Percentiles rank a stretch among this genome's conserved stretches.
phyloP scores from a whole-genome alignment of 2,113 vertebrate species.

The Psittacula cyanocephala region DNA sequence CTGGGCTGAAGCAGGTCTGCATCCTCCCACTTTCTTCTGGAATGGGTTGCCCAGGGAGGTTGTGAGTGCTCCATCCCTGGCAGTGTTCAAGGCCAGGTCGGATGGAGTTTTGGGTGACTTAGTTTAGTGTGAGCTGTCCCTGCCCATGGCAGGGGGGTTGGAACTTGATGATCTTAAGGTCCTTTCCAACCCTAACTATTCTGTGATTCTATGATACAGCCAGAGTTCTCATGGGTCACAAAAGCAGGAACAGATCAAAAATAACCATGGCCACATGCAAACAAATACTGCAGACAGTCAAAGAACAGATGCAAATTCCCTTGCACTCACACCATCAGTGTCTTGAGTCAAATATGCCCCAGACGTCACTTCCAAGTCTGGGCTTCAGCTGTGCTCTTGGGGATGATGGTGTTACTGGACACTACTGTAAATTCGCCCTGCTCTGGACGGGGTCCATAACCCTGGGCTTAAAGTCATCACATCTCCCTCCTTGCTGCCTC shows the following conservation, averaged over 20 bases:
- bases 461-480: neutral
- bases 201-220: neutral
- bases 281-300: neutral
- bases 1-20: neutral
- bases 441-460: neutral
- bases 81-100: too few relatives aligned
- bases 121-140: too few relatives aligned
- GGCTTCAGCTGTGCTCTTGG: neutral
- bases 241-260: neutral
- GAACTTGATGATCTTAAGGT: too few relatives aligned
- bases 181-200: too few relatives aligned
- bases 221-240: neutral
- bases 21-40: neutral
- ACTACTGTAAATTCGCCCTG: neutral
- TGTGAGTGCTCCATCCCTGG: too few relatives aligned
- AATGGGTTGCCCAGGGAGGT: too few relatives aligned
- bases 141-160: too few relatives aligned
- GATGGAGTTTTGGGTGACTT: too few relatives aligned
- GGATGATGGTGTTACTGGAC: neutral
- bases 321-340: neutral
- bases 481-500: neutral
- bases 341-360: neutral
- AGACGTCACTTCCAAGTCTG: neutral
- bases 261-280: neutral
- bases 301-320: neutral